Base-by-base conservation (phyloP, 2,797 vertebrate species). In the Microhierax caerulescens region DNA sequence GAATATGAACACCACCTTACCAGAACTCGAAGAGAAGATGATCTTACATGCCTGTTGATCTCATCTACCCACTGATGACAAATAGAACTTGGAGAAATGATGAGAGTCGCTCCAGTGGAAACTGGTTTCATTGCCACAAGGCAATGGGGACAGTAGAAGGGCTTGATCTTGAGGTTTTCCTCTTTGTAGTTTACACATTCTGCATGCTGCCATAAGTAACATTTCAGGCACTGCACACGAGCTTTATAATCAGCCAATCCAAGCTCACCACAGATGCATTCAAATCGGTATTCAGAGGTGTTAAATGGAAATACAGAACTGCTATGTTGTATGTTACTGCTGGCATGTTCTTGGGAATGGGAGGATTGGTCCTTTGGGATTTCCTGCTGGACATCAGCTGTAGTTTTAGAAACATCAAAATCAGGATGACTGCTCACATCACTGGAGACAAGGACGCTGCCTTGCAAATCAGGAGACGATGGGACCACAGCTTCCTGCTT, bases 51-150 rank as follows among this genome's bases (percentile, higher is more conserved):
- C 11, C 99, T 98, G 91, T 99, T 99, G 97, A 99, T 99, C 97
- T 99, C 99, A 95, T 99, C 99, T 79, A 99, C 99, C 99, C 99
- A 99, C 95, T 99, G 99, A 96, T 99, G 99, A 97, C 99, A 99
- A 97, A 99, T 99, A 93, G 99, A 99, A 98, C 99, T 99, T 0
- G 99, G 99, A 7, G 99, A 99, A 98, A 99, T 99, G 75, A 99
- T 99, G 83, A 99, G 98, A 34, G 99, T 99, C 4, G 99, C 99
- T 37, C 99, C 98, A 7, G 99, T 99, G 67, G 99, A 98, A 76
- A 99, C 99, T 1, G 99, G 99, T 22, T 98, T 99, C 99, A 99
- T 99, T 72, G 99, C 99, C 24, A 99, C 99, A n/a, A 99, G 98
- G 95, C 99, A 99, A 97, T 99, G 99, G 28, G 99, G 99, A 94